These are phyloP conservation scores for Shinisaurus crocodilurus DNA, from an alignment of 2,113 vertebrate genomes.

Conservation along the genomic window DNA sequence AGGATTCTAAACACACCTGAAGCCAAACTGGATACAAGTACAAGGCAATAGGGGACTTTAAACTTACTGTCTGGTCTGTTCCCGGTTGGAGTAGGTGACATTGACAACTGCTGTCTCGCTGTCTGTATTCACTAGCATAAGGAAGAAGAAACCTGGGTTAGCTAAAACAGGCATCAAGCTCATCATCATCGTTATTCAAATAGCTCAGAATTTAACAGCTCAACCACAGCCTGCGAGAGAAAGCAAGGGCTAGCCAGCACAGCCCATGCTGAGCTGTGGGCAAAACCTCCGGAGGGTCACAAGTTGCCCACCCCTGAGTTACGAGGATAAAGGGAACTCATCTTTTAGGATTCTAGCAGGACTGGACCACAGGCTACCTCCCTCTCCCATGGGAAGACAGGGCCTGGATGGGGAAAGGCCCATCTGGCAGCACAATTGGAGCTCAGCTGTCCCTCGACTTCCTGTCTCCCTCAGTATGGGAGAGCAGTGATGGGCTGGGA, in stretches of 20 bases:
- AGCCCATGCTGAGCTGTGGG: too few species aligned
- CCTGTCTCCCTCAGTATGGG: neutral
- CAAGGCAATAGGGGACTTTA: neutral
- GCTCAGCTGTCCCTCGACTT: neutral
- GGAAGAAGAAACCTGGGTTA: slow-evolving; percentile 12
- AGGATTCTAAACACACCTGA: neutral
- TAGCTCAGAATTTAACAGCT: neutral
- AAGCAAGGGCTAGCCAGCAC: neutral
- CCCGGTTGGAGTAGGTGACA: slow-evolving; percentile 91
- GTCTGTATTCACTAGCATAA: slow-evolving; percentile 89
- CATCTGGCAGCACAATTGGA: neutral
- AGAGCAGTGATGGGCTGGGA: neutral
- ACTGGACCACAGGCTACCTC: neutral
- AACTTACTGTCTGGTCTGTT: slow-evolving; percentile 94
- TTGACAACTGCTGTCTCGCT: slow-evolving; percentile 96
- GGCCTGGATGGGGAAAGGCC: neutral
- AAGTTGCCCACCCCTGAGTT: too few species aligned
- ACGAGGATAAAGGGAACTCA: neutral
- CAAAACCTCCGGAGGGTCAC: too few species aligned
- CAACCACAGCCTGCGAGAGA: neutral
- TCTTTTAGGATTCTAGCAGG: neutral
- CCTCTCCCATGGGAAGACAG: neutral
- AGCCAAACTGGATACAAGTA: neutral
- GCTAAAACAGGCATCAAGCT: neutral
- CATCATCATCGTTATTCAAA: neutral